phyloP scores from a whole-genome alignment of 2,888 invertebrate genomes.

The Tinea pellionella region DNA sequence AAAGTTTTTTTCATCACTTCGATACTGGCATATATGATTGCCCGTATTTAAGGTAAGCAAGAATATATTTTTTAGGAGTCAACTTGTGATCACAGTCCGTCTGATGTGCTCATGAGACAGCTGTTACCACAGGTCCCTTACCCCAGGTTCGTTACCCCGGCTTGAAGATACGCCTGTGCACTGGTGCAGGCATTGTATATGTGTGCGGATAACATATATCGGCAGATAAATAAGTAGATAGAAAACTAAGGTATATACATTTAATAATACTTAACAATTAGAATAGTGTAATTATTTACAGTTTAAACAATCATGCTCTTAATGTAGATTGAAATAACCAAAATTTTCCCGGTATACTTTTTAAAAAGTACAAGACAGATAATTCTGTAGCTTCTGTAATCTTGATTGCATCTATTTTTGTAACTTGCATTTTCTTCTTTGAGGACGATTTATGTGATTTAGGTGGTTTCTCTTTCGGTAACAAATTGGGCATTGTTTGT shows the following conservation, averaged over 20 bases:
- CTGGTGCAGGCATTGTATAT: no score
- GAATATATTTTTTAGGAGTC: no score
- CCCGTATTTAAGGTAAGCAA: no score
- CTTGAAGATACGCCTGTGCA: no score
- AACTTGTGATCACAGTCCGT: no score
- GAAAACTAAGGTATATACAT: not conserved
- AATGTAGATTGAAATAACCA: not conserved
- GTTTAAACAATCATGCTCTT: not conserved
- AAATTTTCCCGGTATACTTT: not conserved
- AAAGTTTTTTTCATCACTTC: not conserved
- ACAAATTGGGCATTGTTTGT: not conserved
- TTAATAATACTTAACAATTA: not conserved
- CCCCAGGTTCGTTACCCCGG: no score
- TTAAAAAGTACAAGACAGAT: not conserved
- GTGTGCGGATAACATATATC: no score
- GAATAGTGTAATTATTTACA: not conserved
- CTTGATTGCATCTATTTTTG: not conserved
- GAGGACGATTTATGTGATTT: not conserved
- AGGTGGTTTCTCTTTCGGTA: not conserved
- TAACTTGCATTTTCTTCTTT: not conserved
- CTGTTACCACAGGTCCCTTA: no score
- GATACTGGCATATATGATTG: not conserved
- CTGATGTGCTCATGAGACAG: no score
- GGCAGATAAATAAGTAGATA: not conserved
- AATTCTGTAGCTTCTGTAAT: not conserved